Percentiles rank a stretch among this genome's conserved stretches.
phyloP scores from a whole-genome alignment of 2,113 vertebrate genomes.

The Gracilinanus agilis region DNA sequence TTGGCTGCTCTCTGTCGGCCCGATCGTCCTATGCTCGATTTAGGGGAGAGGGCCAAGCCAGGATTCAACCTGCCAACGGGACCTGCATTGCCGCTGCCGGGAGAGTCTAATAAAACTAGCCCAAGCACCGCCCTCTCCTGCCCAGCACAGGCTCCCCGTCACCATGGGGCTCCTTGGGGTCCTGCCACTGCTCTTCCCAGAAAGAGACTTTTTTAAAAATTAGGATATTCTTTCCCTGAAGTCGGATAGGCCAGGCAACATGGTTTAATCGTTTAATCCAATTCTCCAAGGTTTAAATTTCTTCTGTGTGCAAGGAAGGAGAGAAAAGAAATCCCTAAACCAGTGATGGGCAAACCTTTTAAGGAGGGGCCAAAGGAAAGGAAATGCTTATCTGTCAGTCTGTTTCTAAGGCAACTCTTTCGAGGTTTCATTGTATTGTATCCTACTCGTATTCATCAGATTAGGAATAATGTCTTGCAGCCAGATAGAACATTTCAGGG shows the following conservation, averaged over 20 bases:
- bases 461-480: no score
- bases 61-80: neutral
- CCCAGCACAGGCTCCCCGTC: neutral
- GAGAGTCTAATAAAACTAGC: neutral
- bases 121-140: fast-evolving
- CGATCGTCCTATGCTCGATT: neutral
- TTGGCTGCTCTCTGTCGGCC: neutral
- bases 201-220: constrained; percentile 32
- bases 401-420: no score
- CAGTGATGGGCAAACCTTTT: no score
- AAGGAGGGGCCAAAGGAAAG: no score
- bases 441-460: no score
- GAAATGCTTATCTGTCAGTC: no score
- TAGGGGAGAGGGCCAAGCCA: neutral
- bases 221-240: constrained; percentile 15
- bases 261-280: constrained; percentile 7
- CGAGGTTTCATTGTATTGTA: no score
- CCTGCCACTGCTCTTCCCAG: constrained; percentile 39
- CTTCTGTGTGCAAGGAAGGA: neutral
- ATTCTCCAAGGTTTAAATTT: constrained; percentile 17
- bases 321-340: neutral
- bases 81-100: neutral
- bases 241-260: neutral
- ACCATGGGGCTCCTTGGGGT: neutral
- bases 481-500: no score